phyloP scores from a whole-genome alignment of 1,140 invertebrate genomes.

The Papilio polyxenes region DNA sequence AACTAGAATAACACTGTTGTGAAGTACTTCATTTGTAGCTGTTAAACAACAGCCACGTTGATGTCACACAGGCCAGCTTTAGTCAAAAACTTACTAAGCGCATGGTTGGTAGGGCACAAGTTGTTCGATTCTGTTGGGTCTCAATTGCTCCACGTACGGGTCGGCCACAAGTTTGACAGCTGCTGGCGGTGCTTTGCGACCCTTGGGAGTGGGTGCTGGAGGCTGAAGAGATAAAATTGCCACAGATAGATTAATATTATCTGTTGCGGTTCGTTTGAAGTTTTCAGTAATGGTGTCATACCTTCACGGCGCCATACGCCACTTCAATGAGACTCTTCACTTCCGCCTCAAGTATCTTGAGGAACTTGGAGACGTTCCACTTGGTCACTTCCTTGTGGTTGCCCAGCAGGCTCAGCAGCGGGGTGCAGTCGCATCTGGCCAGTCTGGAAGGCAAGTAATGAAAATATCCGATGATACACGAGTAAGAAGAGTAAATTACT shows the following conservation, averaged over 20 bases:
- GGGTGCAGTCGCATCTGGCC: slow-evolving; percentile 83
- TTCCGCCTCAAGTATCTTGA: slow-evolving; percentile 83
- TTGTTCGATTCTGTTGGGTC: slow-evolving; percentile 71
- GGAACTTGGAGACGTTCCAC: slow-evolving; percentile 83
- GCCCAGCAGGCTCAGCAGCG: slow-evolving; percentile 83
- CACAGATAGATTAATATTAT: slow-evolving; percentile 20
- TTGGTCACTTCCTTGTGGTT: slow-evolving; percentile 80
- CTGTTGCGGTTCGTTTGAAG: not conserved
- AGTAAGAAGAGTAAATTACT: not conserved
- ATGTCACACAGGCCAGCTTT: not conserved
- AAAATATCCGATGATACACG: not conserved
- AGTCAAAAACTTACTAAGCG: slow-evolving; percentile 67
- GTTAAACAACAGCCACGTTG: not conserved
- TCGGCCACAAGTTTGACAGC: slow-evolving; percentile 67
- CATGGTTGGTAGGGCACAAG: slow-evolving; percentile 73
- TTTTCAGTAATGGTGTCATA: slow-evolving; percentile 36
- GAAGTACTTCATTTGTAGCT: not conserved
- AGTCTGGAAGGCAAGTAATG: slow-evolving; percentile 57
- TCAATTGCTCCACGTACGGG: slow-evolving; percentile 62
- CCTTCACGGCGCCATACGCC: slow-evolving; percentile 78
- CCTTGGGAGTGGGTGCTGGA: slow-evolving; percentile 69
- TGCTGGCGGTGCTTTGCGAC: slow-evolving; percentile 55
- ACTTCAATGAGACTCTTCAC: slow-evolving; percentile 82
- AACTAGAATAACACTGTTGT: not conserved
- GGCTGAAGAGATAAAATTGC: slow-evolving; percentile 52